Conservation (phyloP, 2,113 vertebrate genomes). For the Glareola pratincola region DNA sequence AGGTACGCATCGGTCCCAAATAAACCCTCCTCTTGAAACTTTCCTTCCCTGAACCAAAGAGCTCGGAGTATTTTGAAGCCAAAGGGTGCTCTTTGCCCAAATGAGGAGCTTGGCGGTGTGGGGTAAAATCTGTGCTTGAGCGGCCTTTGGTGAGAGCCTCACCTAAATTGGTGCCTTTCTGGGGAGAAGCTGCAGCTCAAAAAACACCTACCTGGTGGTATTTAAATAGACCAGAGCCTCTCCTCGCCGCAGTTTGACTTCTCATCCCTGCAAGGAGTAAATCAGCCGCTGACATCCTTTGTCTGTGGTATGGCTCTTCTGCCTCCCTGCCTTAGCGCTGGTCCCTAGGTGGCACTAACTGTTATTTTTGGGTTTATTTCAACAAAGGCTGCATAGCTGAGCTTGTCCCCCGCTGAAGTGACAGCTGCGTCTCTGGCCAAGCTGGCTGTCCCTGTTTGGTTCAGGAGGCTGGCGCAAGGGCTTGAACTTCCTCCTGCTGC, state of each 20-base stretch:
- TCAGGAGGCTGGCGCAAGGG: background rate
- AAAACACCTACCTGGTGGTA: background rate
- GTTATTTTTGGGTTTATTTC: slow-evolving; percentile 16
- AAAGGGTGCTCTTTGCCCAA: background rate
- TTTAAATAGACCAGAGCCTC: background rate
- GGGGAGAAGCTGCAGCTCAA: background rate
- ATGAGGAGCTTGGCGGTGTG: rapidly evolving
- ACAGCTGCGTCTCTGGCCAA: background rate
- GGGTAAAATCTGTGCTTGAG: background rate
- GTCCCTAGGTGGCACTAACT: slow-evolving; percentile 31
- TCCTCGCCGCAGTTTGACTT: background rate
- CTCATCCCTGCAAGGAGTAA: background rate
- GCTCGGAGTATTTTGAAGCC: background rate
- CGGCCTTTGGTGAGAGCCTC: background rate
- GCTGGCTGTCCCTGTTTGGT: background rate
- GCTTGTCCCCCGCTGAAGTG: background rate
- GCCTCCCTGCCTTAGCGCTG: background rate
- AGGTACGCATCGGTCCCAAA: background rate
- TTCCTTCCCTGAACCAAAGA: background rate
- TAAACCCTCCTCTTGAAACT: background rate
- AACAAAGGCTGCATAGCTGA: background rate
- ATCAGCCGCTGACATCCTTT: background rate
- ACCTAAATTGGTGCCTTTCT: background rate
- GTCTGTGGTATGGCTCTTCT: background rate
- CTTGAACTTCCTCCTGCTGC: background rate